Conservation (phyloP, 2,113 vertebrate species). For the Pangasianodon hypophthalmus region DNA sequence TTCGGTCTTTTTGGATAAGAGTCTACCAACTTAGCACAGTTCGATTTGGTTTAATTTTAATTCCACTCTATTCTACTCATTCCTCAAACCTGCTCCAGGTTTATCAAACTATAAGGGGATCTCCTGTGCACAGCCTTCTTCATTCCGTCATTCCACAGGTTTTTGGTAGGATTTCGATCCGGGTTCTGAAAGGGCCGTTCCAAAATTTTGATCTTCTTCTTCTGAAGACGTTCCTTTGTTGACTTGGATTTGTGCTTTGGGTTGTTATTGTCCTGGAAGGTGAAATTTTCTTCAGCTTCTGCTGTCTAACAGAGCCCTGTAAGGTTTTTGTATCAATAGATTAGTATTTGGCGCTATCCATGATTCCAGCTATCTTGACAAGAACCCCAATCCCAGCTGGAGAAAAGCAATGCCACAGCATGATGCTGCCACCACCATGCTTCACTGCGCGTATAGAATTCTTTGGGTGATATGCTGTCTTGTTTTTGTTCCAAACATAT, state of each 20-base stretch:
- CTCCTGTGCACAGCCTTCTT: not conserved
- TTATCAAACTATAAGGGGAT: not conserved
- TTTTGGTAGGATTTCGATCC: not conserved
- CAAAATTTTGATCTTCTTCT: not conserved
- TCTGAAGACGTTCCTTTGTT: not conserved
- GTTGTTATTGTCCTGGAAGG: not conserved
- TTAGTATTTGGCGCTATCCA: no score
- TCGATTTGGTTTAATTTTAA: not conserved
- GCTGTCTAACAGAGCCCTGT: no score
- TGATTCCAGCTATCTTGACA: not conserved
- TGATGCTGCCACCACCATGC: not conserved
- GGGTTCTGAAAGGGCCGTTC: not conserved
- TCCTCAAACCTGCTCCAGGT: not conserved
- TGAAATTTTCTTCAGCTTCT: not conserved
- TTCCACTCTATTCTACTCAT: not conserved
- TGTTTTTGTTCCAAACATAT: not conserved
- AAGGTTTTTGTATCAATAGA: not conserved
- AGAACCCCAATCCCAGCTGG: not conserved
- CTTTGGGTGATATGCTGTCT: not conserved
- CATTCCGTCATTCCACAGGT: not conserved
- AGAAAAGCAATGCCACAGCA: not conserved
- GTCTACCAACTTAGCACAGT: not conserved
- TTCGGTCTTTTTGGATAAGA: not conserved
- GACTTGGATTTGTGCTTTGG: not conserved
- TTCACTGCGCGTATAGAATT: not conserved